Percentiles rank a stretch among this genome's conserved stretches.
phyloP scores from a whole-genome alignment of 2,113 vertebrate species.

The Mesocricetus auratus region DNA sequence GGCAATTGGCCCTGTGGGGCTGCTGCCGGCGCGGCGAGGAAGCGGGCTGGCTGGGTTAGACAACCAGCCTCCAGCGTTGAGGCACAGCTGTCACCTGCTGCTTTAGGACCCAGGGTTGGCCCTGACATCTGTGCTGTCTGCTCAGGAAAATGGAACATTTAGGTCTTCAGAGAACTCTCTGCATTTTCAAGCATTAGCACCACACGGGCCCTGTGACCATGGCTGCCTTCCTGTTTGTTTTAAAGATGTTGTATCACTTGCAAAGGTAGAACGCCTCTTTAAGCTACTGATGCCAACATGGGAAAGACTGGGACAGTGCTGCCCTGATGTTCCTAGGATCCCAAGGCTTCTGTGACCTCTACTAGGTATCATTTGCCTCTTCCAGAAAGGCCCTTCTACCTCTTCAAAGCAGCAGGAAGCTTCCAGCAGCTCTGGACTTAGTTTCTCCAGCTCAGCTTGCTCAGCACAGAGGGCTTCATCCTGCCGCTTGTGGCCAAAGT shows the following conservation, averaged over 20 bases:
- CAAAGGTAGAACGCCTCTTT: constrained; percentile 2
- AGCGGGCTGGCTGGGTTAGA: background rate
- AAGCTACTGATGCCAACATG: background rate
- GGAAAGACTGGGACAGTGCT: background rate
- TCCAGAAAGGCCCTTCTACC: background rate
- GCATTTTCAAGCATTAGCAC: background rate
- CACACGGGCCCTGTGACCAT: background rate
- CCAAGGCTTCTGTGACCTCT: background rate
- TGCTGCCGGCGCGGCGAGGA: background rate
- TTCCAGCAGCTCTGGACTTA: background rate
- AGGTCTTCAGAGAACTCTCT: constrained; percentile 21
- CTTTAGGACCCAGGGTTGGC: background rate
- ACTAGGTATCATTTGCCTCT: background rate
- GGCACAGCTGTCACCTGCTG: background rate
- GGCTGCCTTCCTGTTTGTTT: constrained; percentile 1
- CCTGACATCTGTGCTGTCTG: background rate
- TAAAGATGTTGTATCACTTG: background rate
- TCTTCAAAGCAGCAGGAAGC: background rate
- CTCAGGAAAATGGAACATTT: background rate
- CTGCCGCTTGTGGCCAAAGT: background rate
- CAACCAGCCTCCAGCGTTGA: background rate
- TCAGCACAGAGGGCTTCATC: background rate
- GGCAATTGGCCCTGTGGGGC: background rate
- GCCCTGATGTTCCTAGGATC: background rate
- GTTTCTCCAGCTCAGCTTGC: background rate